Evolutionary conservation across 2,888 invertebrate genomes (phyloP).

Genomic region (Euzetes globulus): DNA sequence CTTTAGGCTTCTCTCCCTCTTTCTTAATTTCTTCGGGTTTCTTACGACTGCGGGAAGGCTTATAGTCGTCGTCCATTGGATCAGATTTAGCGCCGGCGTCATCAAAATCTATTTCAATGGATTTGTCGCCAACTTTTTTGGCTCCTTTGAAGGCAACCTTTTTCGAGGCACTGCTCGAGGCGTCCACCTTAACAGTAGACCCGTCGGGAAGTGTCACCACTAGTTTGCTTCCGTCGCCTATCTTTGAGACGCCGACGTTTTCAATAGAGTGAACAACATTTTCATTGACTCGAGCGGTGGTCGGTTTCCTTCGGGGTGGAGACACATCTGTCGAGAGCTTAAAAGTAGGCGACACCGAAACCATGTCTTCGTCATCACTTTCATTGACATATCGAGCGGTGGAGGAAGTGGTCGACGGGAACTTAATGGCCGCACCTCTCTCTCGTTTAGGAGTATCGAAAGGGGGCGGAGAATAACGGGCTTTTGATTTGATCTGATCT

Average conservation of each 20-base stretch:
- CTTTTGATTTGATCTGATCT: slow-evolving; percentile 33
- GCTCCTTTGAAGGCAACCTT: slow-evolving; percentile 11
- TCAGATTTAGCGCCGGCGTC: slow-evolving; percentile 16
- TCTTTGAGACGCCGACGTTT: slow-evolving; percentile 22
- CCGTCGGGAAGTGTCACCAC: slow-evolving; percentile 30
- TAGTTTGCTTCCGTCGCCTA: slow-evolving; percentile 26
- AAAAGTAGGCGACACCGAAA: slow-evolving; percentile 17
- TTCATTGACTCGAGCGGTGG: neutral
- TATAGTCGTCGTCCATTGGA: slow-evolving; percentile 11
- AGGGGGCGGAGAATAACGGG: slow-evolving; percentile 36
- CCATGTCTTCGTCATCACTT: slow-evolving; percentile 27
- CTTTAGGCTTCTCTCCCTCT: neutral
- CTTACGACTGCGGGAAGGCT: slow-evolving; percentile 9
- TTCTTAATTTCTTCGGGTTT: neutral
- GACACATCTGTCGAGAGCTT: slow-evolving; percentile 12
- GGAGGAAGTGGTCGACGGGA: slow-evolving; percentile 8
- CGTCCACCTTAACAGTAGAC: slow-evolving; percentile 12
- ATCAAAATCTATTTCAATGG: slow-evolving; percentile 11
- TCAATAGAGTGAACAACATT: slow-evolving; percentile 18
- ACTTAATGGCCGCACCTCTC: neutral
- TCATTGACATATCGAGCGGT: neutral
- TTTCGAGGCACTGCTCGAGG: neutral
- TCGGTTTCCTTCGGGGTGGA: slow-evolving; percentile 28
- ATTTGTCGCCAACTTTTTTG: slow-evolving; percentile 8
- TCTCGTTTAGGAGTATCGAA: slow-evolving; percentile 25